Base-by-base conservation (phyloP, 2,113 vertebrate genomes). In the Clinocottus analis region DNA sequence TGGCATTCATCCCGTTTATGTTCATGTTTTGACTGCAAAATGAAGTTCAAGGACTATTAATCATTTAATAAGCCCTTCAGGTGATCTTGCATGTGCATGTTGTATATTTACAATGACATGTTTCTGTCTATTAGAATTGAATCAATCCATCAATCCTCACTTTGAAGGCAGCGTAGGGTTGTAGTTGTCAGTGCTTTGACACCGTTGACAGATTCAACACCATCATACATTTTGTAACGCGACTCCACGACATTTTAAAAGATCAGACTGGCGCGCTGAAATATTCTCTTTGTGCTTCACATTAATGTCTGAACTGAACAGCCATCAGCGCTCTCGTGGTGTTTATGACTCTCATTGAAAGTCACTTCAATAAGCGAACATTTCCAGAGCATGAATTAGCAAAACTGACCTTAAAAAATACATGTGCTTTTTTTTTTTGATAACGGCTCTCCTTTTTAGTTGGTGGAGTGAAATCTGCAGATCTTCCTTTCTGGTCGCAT, bases 341-440 rank as follows among this genome's bases (percentile, higher is more conserved):
- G 62, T 85, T 85, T 82, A 41, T 72, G 77, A 75, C 79, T 83
- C 67, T 74, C 43, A 33, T 64, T 73, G 73, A 73, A 77, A 64
- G 72, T 80, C 68, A 1, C 27, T 43, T 94, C 47, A 91, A 94
- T 87, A 80, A 90, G 87, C 86, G 25, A 92, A 71, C 27, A 8
- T 75, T 83, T 84, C 41, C 63, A 35, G 27, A 43, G 27, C 71
- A 90, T 93, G 71, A 93, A 92, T 91, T 78, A 89, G 10, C 61
- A 85, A 91, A 87, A 79, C 71, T 25, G 58, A 79, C 71, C 66
- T 67, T 67, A 87, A 58, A 91, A 93, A 82, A 93, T 90, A 75
- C 70, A 93, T 86, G 70, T 47, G 61, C 59, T 67, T 77, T n/a
- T n/a, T n/a, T n/a, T n/a, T n/a, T n/a, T 84, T 79, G 60, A 77